These are phyloP conservation scores for Drosophila diplacantha DNA, from an alignment of 2,888 invertebrate species.

Conservation along the genomic window DNA sequence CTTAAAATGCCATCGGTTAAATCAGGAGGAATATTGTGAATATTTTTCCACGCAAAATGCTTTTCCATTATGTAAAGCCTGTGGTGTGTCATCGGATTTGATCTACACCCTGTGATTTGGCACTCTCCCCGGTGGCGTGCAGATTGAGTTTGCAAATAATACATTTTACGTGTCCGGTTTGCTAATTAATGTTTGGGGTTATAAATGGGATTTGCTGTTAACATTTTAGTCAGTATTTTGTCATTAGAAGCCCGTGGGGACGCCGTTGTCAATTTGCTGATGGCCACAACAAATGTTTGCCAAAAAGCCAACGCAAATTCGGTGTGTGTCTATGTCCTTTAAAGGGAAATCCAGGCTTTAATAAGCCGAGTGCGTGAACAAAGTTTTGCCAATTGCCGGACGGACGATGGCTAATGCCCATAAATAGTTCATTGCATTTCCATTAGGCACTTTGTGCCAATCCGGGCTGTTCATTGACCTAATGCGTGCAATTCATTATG, in stretches of 20 bases:
- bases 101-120: conserved; percentile 35
- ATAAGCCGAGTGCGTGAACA: conserved; percentile 17
- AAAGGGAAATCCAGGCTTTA: conserved; percentile 31
- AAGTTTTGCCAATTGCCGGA: conserved; percentile 20
- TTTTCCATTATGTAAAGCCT: conserved; percentile 11
- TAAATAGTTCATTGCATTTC: conserved; percentile 54
- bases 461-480: conserved; percentile 46
- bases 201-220: conserved; percentile 54
- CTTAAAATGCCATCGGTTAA: conserved; percentile 4
- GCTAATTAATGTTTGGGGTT: conserved; percentile 52
- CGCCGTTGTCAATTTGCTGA: conserved; percentile 16
- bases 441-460: conserved; percentile 45
- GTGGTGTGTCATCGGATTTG: conserved; percentile 27
- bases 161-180: conserved; percentile 52
- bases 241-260: conserved; percentile 29
- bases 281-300: conserved; percentile 9
- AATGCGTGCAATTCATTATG: conserved; percentile 63
- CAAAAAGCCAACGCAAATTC: conserved; percentile 15
- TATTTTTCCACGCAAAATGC: neutral
- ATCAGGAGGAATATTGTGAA: neutral
- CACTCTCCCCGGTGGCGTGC: neutral
- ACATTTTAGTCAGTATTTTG: conserved; percentile 43
- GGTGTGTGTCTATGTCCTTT: conserved; percentile 5
- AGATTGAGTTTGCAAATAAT: conserved; percentile 45
- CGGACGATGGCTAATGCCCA: conserved; percentile 6